These are phyloP conservation scores for Porites divaricata DNA, from an alignment of 92 coral and sea anemone species.

Conservation along the genomic window DNA sequence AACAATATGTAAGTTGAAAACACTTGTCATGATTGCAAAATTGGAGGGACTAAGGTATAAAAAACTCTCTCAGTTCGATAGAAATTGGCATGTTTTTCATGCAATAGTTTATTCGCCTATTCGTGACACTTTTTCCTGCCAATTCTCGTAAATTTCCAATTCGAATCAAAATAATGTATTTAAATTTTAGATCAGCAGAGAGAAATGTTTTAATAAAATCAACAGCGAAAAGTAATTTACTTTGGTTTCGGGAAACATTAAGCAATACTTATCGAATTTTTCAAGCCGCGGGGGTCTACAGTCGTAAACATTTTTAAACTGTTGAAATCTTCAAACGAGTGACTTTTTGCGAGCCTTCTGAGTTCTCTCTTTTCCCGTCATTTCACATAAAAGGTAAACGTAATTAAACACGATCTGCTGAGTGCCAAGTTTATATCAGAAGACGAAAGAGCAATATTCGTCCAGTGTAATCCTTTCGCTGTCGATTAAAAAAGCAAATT, in stretches of 20 bases:
- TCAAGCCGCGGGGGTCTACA: constrained; percentile 32
- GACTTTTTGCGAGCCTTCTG: not conserved
- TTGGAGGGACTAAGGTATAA: constrained; percentile 9
- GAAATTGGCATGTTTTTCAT: not conserved
- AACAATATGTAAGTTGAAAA: constrained; percentile 40
- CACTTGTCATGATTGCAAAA: constrained; percentile 30
- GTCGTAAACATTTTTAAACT: constrained; percentile 20
- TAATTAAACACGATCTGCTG: not conserved
- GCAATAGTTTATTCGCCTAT: not conserved
- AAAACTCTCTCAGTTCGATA: not conserved
- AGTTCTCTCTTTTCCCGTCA: constrained; percentile 25
- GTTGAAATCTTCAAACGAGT: constrained; percentile 7
- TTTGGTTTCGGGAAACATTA: constrained; percentile 46
- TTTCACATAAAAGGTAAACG: constrained; percentile 12
- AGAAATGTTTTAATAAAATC: constrained; percentile 37
- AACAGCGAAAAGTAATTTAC: constrained; percentile 48
- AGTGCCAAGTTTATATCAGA: constrained; percentile 9
- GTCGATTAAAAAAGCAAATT: not conserved
- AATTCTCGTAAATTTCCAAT: not conserved
- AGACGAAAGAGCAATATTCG: not conserved
- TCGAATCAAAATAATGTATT: constrained; percentile 41
- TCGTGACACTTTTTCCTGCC: not conserved
- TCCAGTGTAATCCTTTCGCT: not conserved
- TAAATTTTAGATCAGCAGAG: constrained; percentile 41
- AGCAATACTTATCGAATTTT: constrained; percentile 42